Evolutionary conservation across 2,888 invertebrate genomes (phyloP).

Genomic region (Apodemia duryi): DNA sequence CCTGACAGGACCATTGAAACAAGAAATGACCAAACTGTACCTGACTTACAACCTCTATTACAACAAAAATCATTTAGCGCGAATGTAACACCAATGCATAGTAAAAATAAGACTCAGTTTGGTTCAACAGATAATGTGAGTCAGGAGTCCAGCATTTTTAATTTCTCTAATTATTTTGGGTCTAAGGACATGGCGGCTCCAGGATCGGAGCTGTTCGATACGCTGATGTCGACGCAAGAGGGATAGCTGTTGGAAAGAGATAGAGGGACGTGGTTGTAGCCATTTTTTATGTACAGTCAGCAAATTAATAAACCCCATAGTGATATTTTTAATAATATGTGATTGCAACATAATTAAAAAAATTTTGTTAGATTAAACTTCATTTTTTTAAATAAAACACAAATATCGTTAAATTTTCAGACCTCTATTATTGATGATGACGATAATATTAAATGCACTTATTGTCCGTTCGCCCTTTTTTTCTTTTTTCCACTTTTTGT

Average conservation of each 20-base stretch:
- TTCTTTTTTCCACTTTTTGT: no score
- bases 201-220: conserved; percentile 82
- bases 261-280: conserved; percentile 60
- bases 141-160: conserved; percentile 72
- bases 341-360: not conserved
- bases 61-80: conserved; percentile 64
- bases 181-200: conserved; percentile 74
- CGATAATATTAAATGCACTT: no score
- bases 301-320: conserved; percentile 3
- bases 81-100: conserved; percentile 65
- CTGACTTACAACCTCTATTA: conserved; percentile 28
- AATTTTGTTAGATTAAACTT: no score
- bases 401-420: no score
- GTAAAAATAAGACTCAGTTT: conserved; percentile 59
- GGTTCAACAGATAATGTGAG: conserved; percentile 66
- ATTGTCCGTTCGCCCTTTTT: no score
- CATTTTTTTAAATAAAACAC: no score
- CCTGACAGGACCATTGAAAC: conserved; percentile 40
- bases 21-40: conserved; percentile 33
- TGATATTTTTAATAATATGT: not conserved
- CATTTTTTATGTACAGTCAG: not conserved
- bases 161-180: conserved; percentile 83
- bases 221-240: conserved; percentile 58
- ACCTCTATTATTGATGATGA: no score
- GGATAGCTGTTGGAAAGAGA: conserved; percentile 59